These are phyloP conservation scores for Luperina nickerlii DNA, from an alignment of 2,888 invertebrate genomes.

Conservation along the genomic window DNA sequence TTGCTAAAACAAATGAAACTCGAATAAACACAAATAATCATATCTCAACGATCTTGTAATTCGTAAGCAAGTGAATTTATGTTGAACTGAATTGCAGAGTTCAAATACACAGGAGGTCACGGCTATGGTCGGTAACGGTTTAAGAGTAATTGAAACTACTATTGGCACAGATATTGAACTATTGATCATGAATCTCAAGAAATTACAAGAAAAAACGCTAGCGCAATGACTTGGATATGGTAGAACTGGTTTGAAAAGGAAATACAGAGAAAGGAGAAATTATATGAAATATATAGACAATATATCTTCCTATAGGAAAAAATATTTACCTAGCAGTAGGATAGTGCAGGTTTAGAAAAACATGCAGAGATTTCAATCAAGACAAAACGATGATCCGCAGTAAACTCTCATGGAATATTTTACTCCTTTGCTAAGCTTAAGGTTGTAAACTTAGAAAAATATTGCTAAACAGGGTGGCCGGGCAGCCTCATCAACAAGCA, in stretches of 20 bases:
- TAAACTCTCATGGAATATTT: background rate
- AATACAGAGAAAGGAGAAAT: background rate
- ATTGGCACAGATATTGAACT: slow-evolving; percentile 26
- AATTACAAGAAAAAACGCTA: background rate
- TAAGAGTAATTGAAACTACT: slow-evolving; percentile 26
- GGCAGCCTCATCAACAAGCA: background rate
- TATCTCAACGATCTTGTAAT: slow-evolving; percentile 5
- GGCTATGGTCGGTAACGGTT: slow-evolving; percentile 36
- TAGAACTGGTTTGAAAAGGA: background rate
- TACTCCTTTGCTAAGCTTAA: background rate
- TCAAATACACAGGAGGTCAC: slow-evolving; percentile 39
- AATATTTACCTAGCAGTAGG: background rate
- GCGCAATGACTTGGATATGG: background rate
- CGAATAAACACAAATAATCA: slow-evolving; percentile 13
- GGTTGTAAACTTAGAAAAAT: background rate
- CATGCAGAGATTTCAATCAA: background rate
- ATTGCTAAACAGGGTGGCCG: background rate
- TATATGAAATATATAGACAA: background rate
- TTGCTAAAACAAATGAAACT: slow-evolving; percentile 18
- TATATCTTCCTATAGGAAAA: background rate
- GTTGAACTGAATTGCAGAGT: slow-evolving; percentile 21
- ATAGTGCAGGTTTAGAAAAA: background rate
- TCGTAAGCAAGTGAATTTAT: slow-evolving; percentile 19
- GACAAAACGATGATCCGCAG: background rate
- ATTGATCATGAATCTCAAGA: slow-evolving; percentile 32